Evolutionary conservation across 2,113 vertebrate genomes (phyloP), one percentile per base, ranked within the genome.

Genomic region (Maylandia zebra): DNA sequence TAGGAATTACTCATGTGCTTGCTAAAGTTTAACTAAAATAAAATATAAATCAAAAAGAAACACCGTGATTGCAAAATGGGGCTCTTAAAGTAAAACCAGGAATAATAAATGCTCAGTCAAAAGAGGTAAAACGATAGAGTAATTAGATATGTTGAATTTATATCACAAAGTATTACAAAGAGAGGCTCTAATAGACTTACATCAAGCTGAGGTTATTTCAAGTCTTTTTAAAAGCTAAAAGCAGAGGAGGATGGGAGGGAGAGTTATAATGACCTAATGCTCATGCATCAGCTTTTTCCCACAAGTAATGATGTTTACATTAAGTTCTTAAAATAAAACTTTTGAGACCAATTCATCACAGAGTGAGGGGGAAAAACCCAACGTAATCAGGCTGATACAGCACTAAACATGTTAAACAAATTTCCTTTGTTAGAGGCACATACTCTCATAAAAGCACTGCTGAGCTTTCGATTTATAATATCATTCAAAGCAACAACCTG

Each of bases 241-340:
- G 64, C 5, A 24, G 48, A 38, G 13, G 24, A 52, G 66, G 55
- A 79, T 36, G 50, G 7, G 71, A n/a, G 45, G 27, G 27, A 50
- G 71, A 32, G 7, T 30, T 32, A 43, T 61, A 52, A 82, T 61
- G 76, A 83, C 56, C 56, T 27, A 41, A n/a, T 78, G 27, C 32
- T 87, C 69, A 38, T 32, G 38, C 30, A 45, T 71, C 83, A 83
- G 52, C 50, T 52, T 74, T 81, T 91, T 14, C 86, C 59, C 61
- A 76, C 34, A 52, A 59, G 56, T 78, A 82, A 56, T 80, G 50
- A 83, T 69, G 64, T 89, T 91, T 83, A 64, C 78, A 78, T 83
- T 80, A 86, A 24, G 27, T 52, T 36, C 74, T 71, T 81, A 91
- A 91, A 89, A 87, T 88, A 85, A 86, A 90, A 78, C 69, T 10